A percentile compares a stretch with the other conserved stretches of the same genome.
These are phyloP conservation scores for Caranx ignobilis DNA, from an alignment of 2,113 vertebrate species.

Conservation along the genomic window DNA sequence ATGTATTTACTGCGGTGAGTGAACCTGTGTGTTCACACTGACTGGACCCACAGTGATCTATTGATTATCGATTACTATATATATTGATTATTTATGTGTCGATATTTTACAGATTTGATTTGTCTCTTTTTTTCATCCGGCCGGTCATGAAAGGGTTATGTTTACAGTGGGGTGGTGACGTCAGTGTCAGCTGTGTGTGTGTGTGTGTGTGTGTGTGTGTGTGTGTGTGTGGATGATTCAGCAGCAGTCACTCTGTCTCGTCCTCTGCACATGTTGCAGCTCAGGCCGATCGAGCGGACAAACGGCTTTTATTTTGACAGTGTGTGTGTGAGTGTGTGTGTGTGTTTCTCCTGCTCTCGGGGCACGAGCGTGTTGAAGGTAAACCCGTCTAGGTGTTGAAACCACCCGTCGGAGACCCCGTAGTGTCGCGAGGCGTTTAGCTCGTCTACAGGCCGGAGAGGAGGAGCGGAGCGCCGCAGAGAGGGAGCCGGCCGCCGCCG, in stretches of 20 bases:
- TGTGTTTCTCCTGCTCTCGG: accelerated
- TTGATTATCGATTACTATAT: too few relatives aligned
- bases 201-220: not conserved
- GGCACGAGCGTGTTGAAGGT: not conserved
- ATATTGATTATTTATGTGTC: too few relatives aligned
- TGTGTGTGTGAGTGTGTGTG: too few relatives aligned
- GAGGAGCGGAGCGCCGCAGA: not conserved
- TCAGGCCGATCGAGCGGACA: not conserved
- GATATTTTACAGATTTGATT: not conserved
- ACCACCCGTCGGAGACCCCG: not conserved
- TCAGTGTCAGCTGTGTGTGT: slow-evolving; percentile 64
- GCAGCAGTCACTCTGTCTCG: not conserved
- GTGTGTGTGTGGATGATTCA: slow-evolving; percentile 10
- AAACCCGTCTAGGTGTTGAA: not conserved
- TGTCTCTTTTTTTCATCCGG: not conserved
- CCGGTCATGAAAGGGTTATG: slow-evolving; percentile 53
- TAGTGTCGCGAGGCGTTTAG: not conserved
- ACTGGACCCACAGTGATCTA: too few relatives aligned
- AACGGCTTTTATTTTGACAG: not conserved
- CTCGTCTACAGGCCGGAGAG: slow-evolving; percentile 22
- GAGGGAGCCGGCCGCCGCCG: not conserved
- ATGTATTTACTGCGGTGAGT: too few relatives aligned
- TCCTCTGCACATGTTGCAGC: not conserved
- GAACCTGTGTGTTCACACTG: too few relatives aligned
- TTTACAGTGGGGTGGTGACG: slow-evolving; percentile 63